Percentiles rank a stretch among this genome's conserved stretches.
These are phyloP conservation scores for Odontamblyopus lacepedii DNA, from an alignment of 2,797 vertebrate genomes.

Conservation along the genomic window DNA sequence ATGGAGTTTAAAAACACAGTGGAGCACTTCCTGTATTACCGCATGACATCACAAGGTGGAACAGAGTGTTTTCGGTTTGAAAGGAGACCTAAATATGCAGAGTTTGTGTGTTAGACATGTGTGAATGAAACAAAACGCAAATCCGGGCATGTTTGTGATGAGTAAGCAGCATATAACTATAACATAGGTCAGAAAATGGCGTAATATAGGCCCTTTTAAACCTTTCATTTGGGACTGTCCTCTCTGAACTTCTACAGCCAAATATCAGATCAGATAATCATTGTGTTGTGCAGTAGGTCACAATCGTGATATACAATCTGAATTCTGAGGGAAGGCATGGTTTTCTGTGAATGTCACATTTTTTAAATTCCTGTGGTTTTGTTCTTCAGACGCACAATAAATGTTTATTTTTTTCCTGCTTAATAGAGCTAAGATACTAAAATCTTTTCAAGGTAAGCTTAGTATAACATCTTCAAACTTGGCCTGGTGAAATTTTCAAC, in stretches of 20 bases:
- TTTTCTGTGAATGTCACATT: not conserved
- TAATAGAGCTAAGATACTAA: not conserved
- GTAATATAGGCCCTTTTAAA: constrained; percentile 26
- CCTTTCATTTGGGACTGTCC: constrained; percentile 77
- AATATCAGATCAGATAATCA: not conserved
- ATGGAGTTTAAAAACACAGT: too few species aligned
- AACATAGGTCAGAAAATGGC: too few species aligned
- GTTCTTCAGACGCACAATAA: not conserved
- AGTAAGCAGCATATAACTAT: too few species aligned
- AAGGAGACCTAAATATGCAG: too few species aligned
- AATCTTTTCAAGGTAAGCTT: not conserved
- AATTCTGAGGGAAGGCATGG: not conserved
- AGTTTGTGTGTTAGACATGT: too few species aligned
- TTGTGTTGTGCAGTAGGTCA: not conserved
- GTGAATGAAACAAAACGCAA: too few species aligned
- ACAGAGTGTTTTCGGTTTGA: too few species aligned
- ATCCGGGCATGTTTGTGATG: too few species aligned
- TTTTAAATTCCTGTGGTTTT: not conserved
- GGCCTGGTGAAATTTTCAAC: not conserved
- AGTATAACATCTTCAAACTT: not conserved
- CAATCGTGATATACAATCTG: not conserved
- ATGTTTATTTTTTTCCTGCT: not conserved
- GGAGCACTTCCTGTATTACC: too few species aligned
- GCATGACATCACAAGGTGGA: too few species aligned
- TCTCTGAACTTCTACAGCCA: constrained; percentile 9